Percentiles rank a stretch among this genome's conserved stretches.
These are phyloP conservation scores for Diadophis punctatus DNA, from an alignment of 2,113 vertebrate genomes.

Conservation along the genomic window DNA sequence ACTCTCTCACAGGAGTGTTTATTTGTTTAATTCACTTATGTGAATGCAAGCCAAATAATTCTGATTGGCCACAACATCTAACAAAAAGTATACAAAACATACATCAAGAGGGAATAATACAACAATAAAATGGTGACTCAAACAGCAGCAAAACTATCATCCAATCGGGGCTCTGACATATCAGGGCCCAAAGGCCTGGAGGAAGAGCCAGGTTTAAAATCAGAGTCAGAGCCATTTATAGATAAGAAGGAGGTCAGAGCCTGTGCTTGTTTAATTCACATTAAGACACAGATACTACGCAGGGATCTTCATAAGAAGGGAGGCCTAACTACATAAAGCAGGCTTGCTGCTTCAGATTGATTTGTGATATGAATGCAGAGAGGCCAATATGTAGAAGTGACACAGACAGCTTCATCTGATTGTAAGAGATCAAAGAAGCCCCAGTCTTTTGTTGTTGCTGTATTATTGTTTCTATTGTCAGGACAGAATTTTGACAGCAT, in stretches of 20 bases:
- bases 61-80: neutral
- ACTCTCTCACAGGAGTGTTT: neutral
- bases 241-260: conserved; percentile 48
- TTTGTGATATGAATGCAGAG: neutral
- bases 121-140: neutral
- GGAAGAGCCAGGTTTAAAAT: neutral
- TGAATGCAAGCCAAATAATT: neutral
- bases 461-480: no score
- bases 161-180: neutral
- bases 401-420: neutral
- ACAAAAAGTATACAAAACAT: neutral
- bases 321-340: neutral
- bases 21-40: neutral
- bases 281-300: neutral
- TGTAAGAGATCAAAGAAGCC: neutral
- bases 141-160: neutral
- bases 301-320: neutral
- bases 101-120: neutral
- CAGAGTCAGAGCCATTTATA: neutral
- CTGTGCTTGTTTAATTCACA: rapidly evolving
- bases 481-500: neutral
- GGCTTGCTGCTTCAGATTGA: neutral
- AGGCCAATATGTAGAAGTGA: neutral
- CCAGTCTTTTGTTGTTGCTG: neutral
- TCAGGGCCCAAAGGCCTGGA: neutral